These are phyloP conservation scores for Gymnodraco acuticeps DNA, from an alignment of 2,797 vertebrate species.

Conservation along the genomic window DNA sequence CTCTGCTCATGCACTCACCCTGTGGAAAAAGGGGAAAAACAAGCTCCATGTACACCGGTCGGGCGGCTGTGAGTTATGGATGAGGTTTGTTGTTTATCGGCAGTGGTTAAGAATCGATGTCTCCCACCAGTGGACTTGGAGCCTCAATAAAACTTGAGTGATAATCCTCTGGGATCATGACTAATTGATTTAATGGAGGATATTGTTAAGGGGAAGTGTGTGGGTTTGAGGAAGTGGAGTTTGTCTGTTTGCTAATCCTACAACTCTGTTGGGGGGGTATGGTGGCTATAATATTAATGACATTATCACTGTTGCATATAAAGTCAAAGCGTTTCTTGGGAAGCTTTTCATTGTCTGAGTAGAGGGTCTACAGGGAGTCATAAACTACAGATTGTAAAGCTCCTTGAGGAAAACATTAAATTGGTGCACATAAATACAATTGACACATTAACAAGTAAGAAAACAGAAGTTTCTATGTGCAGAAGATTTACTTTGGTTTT, in stretches of 20 bases:
- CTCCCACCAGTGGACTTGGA: conserved; percentile 38
- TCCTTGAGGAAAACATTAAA: neutral
- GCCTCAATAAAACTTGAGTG: conserved; percentile 41
- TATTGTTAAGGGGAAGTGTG: conserved; percentile 44
- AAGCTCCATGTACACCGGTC: conserved; percentile 37
- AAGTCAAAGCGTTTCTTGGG: neutral
- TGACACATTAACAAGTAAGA: neutral
- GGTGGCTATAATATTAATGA: neutral
- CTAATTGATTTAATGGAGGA: conserved; percentile 72
- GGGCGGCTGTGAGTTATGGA: conserved; percentile 50
- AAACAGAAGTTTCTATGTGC: neutral
- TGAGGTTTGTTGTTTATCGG: conserved; percentile 55
- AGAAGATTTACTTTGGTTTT: neutral
- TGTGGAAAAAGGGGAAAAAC: conserved; percentile 53
- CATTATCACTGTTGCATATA: conserved; percentile 13
- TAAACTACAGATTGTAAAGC: neutral
- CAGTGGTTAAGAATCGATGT: conserved; percentile 55
- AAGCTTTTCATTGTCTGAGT: neutral
- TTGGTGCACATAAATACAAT: neutral
- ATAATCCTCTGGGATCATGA: conserved; percentile 65
- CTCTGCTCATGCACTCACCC: conserved; percentile 59
- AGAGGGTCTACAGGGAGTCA: neutral
- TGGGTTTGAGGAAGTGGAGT: conserved; percentile 49
- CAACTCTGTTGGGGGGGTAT: neutral
- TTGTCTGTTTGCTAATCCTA: conserved; percentile 17